Conservation (phyloP, 2,113 vertebrate species). For the Chaenocephalus aceratus region DNA sequence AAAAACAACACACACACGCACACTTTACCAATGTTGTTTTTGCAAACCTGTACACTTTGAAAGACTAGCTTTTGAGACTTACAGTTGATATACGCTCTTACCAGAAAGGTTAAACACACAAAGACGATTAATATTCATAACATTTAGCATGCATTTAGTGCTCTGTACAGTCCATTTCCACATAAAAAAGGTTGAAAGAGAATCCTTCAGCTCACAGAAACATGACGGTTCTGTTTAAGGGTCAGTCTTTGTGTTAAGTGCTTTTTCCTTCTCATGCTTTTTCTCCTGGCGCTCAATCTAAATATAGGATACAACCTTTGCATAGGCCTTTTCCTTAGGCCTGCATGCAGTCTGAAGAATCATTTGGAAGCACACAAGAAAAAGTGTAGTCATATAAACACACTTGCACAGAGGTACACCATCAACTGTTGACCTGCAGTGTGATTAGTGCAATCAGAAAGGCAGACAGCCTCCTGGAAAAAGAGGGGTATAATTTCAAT, state of each 20-base stretch:
- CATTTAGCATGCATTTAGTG: not conserved
- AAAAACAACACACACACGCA: not conserved
- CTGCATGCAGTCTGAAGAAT: not conserved
- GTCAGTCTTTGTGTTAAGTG: constrained; percentile 30
- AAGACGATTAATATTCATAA: not conserved
- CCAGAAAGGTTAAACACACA: not conserved
- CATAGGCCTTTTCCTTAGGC: not conserved
- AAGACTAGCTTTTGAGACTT: not conserved
- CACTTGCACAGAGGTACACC: not conserved
- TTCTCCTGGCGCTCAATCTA: constrained; percentile 20
- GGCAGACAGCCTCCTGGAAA: not conserved
- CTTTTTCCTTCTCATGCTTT: constrained; percentile 27
- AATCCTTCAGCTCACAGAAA: not conserved
- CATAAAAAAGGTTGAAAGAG: not conserved
- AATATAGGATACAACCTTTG: constrained; percentile 36
- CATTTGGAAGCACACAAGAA: not conserved
- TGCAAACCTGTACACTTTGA: not conserved
- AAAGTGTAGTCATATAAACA: not conserved
- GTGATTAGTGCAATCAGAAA: not conserved
- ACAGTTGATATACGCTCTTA: not conserved
- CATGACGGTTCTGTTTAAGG: not conserved
- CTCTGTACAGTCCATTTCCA: not conserved
- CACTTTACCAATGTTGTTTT: not conserved
- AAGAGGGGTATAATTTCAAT: constrained; percentile 52
- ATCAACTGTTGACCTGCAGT: not conserved